Percentiles rank a stretch among this genome's conserved stretches.
phyloP scores from a whole-genome alignment of 2,888 invertebrate species.

The Acleris sparsana region DNA sequence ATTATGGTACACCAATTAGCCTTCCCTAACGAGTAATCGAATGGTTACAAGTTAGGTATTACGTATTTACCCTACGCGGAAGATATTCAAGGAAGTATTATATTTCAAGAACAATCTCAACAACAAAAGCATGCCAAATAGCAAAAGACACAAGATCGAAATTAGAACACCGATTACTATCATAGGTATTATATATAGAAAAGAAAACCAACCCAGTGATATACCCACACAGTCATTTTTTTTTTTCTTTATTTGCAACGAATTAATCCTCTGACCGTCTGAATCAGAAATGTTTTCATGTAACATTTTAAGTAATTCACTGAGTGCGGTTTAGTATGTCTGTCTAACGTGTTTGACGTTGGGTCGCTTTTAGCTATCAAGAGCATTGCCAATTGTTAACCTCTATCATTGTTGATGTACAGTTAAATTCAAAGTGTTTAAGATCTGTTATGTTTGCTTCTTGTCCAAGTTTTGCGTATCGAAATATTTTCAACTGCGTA shows the following conservation, averaged over 20 bases:
- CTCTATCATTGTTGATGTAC: neutral
- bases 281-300: too few species aligned
- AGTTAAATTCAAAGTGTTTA: neutral
- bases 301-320: too few species aligned
- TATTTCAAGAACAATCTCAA: neutral
- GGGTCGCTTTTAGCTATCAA: neutral
- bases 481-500: neutral
- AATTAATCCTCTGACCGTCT: too few species aligned
- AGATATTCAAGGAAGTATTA: neutral
- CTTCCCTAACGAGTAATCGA: conserved; percentile 9
- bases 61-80: neutral
- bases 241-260: too few species aligned
- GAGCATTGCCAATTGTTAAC: neutral
- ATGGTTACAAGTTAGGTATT: neutral
- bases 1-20: conserved; percentile 13
- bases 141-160: neutral
- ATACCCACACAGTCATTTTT: too few species aligned
- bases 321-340: too few species aligned
- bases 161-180: too few species aligned
- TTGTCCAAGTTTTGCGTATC: neutral
- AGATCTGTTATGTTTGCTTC: neutral
- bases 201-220: too few species aligned
- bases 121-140: neutral
- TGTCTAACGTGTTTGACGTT: too few species aligned
- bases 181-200: too few species aligned